Base-by-base conservation (phyloP, 2,797 vertebrate species). In the Meriones psammophilus region DNA sequence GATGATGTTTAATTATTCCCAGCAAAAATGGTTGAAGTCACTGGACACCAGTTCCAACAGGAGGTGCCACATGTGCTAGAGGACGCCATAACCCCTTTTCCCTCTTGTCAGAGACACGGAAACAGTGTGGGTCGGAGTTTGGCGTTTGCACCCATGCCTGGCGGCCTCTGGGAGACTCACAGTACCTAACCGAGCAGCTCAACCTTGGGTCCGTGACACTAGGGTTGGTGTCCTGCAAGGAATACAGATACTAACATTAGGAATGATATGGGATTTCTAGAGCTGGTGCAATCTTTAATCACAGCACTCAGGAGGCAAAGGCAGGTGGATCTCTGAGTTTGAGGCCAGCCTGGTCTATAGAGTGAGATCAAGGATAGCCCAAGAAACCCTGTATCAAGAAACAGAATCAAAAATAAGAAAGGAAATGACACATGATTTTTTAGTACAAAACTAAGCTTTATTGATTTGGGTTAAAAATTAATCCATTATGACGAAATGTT, bases 381-480 rank as follows among this genome's bases (percentile, higher is more conserved):
- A 8, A 68, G 64, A 69, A 64, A 66, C 39, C 36, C 36, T 64
- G 10, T 42, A 26, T 46, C 36, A 87, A 93, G 50, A 28, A 93
- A 92, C 50, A 68, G 24, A n/a, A 76, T 5, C 26, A 50, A 12
- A 84, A 33, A 46, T 8, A 66, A 68, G 68, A 54, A 85, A 28
- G 56, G 28, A 10, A 28, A 36, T 58, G 30, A 42, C 5, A 33
- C 42, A 46, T 50, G 68, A n/a, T 84, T 95, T 89, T 79, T 88
- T 89, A 87, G 62, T 74, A 86, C 60, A 46, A 90, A 94, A 92
- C 64, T 50, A 28, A 62, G 20, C 88, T 88, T 86, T 93, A 87
- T 58, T 86, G 76, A 84, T n/a, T 68, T 93, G 68, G 22, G 68
- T 69, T 83, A 84, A 89, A 95, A 92, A 64, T 80, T 64, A 90